Evolutionary conservation across 1,140 invertebrate genomes (phyloP).

Genomic region (Catajapyx aquilonaris): DNA sequence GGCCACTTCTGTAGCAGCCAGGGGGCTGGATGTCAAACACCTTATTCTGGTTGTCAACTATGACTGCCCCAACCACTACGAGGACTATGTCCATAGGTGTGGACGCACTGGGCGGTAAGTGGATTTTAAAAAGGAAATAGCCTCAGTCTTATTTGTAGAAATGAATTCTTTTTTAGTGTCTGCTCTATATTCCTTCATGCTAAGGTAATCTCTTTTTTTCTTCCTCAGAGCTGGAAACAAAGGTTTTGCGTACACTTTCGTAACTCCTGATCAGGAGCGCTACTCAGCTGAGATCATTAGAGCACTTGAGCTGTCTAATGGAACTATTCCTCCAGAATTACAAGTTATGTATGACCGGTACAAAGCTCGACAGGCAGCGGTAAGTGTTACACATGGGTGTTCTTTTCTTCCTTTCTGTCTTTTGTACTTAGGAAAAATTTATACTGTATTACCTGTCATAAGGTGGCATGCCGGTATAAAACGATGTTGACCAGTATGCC

Average conservation of each 20-base stretch:
- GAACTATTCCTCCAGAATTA: constrained; percentile 51
- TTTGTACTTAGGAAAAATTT: no score
- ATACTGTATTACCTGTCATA: no score
- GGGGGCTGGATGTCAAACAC: constrained; percentile 95
- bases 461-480: no score
- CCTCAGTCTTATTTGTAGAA: neutral
- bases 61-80: constrained; percentile 99
- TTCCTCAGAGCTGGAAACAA: constrained; percentile 75
- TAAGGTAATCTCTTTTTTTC: neutral
- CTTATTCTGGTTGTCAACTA: constrained; percentile 96
- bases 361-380: constrained; percentile 64
- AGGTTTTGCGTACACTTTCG: constrained; percentile 87
- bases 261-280: constrained; percentile 81
- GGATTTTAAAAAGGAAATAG: neutral
- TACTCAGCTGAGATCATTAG: constrained; percentile 85
- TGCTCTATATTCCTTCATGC: neutral
- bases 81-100: constrained; percentile 98
- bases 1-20: constrained; percentile 88
- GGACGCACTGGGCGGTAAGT: constrained; percentile 50
- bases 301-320: constrained; percentile 65
- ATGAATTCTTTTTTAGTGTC: neutral
- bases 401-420: no score
- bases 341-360: constrained; percentile 70
- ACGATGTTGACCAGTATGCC: no score
- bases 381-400: no score